Evolutionary conservation across 2,888 invertebrate species (phyloP), one percentile per base, ranked within the genome.

Genomic region (Augochlorella aurata): DNA sequence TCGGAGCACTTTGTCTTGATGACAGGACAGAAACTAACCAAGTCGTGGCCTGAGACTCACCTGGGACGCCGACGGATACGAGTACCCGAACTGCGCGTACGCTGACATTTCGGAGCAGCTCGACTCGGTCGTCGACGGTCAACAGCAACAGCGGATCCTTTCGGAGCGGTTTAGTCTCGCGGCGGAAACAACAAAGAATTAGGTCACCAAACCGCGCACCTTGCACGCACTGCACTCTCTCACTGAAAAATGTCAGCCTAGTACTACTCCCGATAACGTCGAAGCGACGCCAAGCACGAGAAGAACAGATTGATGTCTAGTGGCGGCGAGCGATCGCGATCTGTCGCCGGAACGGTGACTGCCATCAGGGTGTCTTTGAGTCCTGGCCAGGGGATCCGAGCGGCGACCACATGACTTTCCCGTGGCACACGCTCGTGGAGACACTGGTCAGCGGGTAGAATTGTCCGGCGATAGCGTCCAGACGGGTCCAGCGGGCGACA

Each of bases 1-100:
- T 38, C 29, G 29, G 24, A 38, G 18, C 47, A 49, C 61, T 2
- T 18, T 2, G 61, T 63, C 24, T 61, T 18, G 61, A 29, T 29
- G 38, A 10, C 9, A 10, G 63, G 38, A 29, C 18, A 16, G 58
- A 58, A 29, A 0, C 58, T 58, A 63, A 2, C 4, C 38, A 63
- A 29, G 29, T 38, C 29, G 9, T 10, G 63, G 38, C 29, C 38
- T 10, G 63, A 18, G 63, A 82, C 95, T 95, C 95, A 98, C 98
- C 97, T 98, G 98, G 92, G 97, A 97, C 93, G 97, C 97, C 95
- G 98, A 96, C 95, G 97, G 97, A 95, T 98, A 98, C 92, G 97
- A 96, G 94, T 98, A 98, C 95, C 98, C 97, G 95, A 98, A 98
- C 95, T 98, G 98, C 94, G 98, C 96, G 95, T 98, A 98, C 92